Conservation (phyloP, 2,797 vertebrate genomes). For the Lindbergichthys nudifrons region DNA sequence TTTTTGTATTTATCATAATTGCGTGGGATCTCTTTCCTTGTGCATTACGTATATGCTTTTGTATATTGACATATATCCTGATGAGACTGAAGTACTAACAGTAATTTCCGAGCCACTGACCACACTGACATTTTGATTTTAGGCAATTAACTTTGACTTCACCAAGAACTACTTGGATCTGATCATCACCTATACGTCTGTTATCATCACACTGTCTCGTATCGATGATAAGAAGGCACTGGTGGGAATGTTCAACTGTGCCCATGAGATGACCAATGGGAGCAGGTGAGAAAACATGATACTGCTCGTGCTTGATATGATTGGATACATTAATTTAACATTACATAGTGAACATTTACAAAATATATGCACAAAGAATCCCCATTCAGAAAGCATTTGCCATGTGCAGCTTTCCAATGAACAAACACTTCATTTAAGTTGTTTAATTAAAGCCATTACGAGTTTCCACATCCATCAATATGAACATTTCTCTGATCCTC, state of each 20-base stretch:
- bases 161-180: constrained; percentile 95
- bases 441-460: not conserved
- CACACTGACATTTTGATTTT: constrained; percentile 40
- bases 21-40: not conserved
- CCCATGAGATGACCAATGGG: constrained; percentile 93
- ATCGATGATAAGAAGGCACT: constrained; percentile 92
- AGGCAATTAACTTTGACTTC: constrained; percentile 93
- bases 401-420: constrained; percentile 1
- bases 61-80: constrained; percentile 1
- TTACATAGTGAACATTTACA: no score
- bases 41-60: constrained; percentile 36
- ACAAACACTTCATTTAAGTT: not conserved
- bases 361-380: not conserved
- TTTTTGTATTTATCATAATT: constrained; percentile 30
- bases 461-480: constrained; percentile 11
- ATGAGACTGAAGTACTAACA: not conserved
- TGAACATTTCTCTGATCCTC: not conserved
- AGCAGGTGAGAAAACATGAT: constrained; percentile 78
- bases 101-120: not conserved
- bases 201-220: constrained; percentile 90
- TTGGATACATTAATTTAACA: no score
- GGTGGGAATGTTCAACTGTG: constrained; percentile 92
- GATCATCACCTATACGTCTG: constrained; percentile 91
- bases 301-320: no score
- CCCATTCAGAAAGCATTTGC: not conserved